Conservation (phyloP, 2,888 invertebrate species). For the Zaprionus obscuricornis region DNA sequence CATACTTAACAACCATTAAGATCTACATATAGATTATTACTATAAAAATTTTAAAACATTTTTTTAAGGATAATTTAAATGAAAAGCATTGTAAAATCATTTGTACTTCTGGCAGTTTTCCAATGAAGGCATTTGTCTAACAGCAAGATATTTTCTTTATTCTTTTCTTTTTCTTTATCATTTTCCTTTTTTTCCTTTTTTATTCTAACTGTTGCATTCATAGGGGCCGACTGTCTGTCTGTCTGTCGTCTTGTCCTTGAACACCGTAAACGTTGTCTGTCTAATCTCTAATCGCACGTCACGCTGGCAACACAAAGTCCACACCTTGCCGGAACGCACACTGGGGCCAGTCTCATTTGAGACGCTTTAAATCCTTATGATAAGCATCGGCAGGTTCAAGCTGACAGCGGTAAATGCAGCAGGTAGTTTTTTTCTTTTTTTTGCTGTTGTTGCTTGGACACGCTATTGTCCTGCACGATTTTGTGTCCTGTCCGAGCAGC, state of each 20-base stretch:
- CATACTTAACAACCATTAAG: neutral
- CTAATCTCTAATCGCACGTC: slow-evolving; percentile 75
- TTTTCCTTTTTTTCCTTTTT: neutral
- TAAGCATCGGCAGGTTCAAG: slow-evolving; percentile 71
- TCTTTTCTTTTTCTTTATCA: slow-evolving; percentile 22
- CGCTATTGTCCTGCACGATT: slow-evolving; percentile 66
- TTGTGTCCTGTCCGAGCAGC: slow-evolving; percentile 39
- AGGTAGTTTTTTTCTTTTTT: slow-evolving; percentile 47
- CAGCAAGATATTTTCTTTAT: slow-evolving; percentile 55
- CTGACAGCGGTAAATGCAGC: slow-evolving; percentile 35
- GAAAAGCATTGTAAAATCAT: slow-evolving; percentile 28
- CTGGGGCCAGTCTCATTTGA: slow-evolving; percentile 63
- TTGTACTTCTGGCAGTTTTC: slow-evolving; percentile 35
- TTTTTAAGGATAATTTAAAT: slow-evolving; percentile 10
- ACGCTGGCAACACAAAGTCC: slow-evolving; percentile 59
- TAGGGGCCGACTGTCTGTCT: slow-evolving; percentile 24
- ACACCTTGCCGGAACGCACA: slow-evolving; percentile 41
- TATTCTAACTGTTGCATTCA: slow-evolving; percentile 24
- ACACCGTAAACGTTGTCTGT: slow-evolving; percentile 22
- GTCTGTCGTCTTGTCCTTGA: slow-evolving; percentile 38
- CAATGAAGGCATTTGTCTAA: slow-evolving; percentile 52
- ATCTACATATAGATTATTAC: neutral
- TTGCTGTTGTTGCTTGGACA: slow-evolving; percentile 18
- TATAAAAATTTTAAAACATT: neutral
- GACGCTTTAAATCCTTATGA: slow-evolving; percentile 61